Base-by-base conservation (phyloP, 1,140 invertebrate genomes). In the Drosophila teissieri region DNA sequence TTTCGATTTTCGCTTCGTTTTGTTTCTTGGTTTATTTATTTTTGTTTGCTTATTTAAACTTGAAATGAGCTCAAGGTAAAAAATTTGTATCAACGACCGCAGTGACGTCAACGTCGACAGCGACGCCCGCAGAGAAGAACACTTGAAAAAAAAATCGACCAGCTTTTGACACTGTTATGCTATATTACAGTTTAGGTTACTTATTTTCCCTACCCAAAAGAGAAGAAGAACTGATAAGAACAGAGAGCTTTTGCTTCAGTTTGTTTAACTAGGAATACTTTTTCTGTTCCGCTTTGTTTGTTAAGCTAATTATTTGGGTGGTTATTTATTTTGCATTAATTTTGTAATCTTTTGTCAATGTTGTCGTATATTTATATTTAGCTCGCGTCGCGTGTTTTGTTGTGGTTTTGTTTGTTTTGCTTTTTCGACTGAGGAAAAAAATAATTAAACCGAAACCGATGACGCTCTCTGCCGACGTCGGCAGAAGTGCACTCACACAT, bases 41-140 rank as follows among this genome's bases (percentile, higher is more conserved):
- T 70, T 54, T 79, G 54, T 63, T 82, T 73, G 65, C 60, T 73
- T 81, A 62, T 70, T 86, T 83, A 74, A 84, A 88, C 79, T 88
- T 83, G 65, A 88, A 88, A 88, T 83, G 84, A 74, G 84, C 79
- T 83, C 84, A 88, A 88, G 84, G 84, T 84, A 88, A 82, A 69
- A 73, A 62, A 56, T 80, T 80, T 80, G 68, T 86, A 81, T 81
- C 72, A 79, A 79, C 78, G 75, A 86, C 70, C 70, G 54, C 57
- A 72, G 63, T 75, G 46, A 49, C 48, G 27, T 19, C n/a, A 27
- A 64, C 52, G 37, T 39, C 51, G 62, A 48, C 53, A 8, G n/a
- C 56, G 53, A 54, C 42, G 42, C 7, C 42, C 37, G 39, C 69
- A 24, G 31, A 49, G 17, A 5, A 40, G 42, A 39, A 24, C 63